These are phyloP conservation scores for Gambusia holbrooki DNA, from an alignment of 2,113 vertebrate genomes.

Conservation along the genomic window DNA sequence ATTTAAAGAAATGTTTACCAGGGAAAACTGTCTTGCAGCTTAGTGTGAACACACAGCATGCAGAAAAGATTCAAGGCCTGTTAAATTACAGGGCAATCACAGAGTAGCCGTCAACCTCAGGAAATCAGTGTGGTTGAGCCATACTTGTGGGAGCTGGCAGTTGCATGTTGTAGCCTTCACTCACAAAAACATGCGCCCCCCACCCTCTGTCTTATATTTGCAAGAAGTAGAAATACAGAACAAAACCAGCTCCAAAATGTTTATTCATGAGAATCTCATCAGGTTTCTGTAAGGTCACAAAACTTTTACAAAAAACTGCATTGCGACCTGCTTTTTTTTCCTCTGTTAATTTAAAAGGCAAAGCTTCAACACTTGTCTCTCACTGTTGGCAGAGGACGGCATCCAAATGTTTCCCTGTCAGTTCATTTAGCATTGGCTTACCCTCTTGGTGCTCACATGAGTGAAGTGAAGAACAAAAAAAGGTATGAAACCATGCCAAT, in stretches of 20 bases:
- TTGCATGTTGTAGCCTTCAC: background rate
- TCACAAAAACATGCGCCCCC: background rate
- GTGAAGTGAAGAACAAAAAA: slow-evolving; percentile 5
- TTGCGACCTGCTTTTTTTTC: background rate
- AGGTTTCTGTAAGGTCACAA: background rate
- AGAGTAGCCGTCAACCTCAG: background rate
- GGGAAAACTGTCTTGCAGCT: background rate
- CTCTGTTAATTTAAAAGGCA: too few relatives aligned
- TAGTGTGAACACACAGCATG: background rate
- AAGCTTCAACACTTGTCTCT: background rate
- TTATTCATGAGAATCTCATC: background rate
- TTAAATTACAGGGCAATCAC: background rate
- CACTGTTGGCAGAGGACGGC: background rate
- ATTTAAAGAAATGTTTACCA: background rate
- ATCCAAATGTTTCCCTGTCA: slow-evolving; percentile 1
- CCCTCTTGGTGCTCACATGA: background rate
- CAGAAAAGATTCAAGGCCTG: background rate
- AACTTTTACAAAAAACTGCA: background rate
- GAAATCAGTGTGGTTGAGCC: background rate
- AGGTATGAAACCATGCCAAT: slow-evolving; percentile 6
- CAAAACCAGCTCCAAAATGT: background rate
- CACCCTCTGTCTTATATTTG: background rate
- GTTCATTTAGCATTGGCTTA: background rate
- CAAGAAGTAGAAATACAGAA: background rate
- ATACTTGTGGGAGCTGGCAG: background rate